Percentiles rank a stretch among this genome's conserved stretches.
These are phyloP conservation scores for Drosophila grimshawi DNA, from an alignment of 1,140 invertebrate genomes.

Conservation along the genomic window DNA sequence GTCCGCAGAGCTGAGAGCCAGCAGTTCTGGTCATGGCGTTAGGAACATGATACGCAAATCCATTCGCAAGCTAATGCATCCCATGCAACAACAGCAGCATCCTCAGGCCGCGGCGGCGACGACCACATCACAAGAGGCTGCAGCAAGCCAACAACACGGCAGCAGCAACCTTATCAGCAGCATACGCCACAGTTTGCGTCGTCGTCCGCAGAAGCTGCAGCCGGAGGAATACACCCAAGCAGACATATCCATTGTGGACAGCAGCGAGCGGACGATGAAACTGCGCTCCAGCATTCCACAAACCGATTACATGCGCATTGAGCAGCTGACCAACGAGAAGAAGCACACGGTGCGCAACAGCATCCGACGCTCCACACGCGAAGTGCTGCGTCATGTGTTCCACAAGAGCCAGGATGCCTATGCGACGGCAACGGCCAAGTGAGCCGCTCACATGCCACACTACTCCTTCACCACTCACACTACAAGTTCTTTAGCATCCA, in stretches of 20 bases:
- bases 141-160: neutral
- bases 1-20: conserved; percentile 5
- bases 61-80: conserved; percentile 75
- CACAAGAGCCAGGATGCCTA: conserved; percentile 79
- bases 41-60: conserved; percentile 76
- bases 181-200: conserved; percentile 76
- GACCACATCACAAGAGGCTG: conserved; percentile 27
- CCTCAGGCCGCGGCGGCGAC: neutral
- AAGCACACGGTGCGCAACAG: conserved; percentile 78
- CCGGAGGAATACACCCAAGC: conserved; percentile 10
- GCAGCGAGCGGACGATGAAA: conserved; percentile 73
- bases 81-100: conserved; percentile 33
- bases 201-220: conserved; percentile 60
- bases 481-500: conserved; percentile 52
- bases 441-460: neutral
- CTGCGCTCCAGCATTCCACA: conserved; percentile 58
- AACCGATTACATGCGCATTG: conserved; percentile 74
- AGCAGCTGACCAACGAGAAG: conserved; percentile 71
- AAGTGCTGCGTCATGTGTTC: conserved; percentile 78
- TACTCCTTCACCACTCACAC: neutral
- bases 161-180: conserved; percentile 51
- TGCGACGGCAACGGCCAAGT: conserved; percentile 58
- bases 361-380: conserved; percentile 73
- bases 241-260: conserved; percentile 78
- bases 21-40: conserved; percentile 40